phyloP scores from a whole-genome alignment of 2,797 vertebrate genomes.

The Sylvilagus floridanus region DNA sequence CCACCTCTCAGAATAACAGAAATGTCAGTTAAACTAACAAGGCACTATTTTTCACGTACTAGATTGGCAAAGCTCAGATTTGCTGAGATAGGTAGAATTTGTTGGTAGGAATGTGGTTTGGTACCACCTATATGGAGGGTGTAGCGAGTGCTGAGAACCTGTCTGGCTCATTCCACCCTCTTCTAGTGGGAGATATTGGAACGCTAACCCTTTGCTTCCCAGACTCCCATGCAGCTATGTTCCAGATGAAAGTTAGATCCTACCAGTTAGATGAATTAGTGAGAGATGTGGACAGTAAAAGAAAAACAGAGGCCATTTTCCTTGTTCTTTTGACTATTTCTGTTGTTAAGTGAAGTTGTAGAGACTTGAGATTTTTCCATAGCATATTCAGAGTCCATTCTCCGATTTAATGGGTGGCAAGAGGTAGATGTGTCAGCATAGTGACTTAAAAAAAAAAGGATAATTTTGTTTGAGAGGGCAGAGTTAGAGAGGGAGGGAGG shows the following conservation, averaged over 20 bases:
- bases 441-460: not conserved
- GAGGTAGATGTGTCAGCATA: not conserved
- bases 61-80: not conserved
- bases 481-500: too few relatives aligned
- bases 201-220: not conserved
- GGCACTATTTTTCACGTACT: not conserved
- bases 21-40: not conserved
- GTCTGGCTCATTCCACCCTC: not conserved
- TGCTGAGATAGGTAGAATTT: not conserved
- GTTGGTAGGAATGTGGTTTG: not conserved
- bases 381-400: not conserved
- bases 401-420: not conserved
- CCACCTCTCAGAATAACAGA: not conserved
- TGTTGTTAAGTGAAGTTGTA: not conserved
- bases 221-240: not conserved
- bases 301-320: not conserved
- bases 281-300: not conserved
- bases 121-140: not conserved
- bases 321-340: not conserved
- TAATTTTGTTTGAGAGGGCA: too few relatives aligned
- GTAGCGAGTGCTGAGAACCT: not conserved
- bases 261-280: not conserved
- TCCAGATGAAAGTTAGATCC: not conserved
- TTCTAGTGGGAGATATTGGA: slow-evolving; percentile 11
- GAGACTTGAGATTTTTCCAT: not conserved